Evolutionary conservation across 92 coral and sea anemone species (phyloP).

Genomic region (Zoanthus sansibaricus): DNA sequence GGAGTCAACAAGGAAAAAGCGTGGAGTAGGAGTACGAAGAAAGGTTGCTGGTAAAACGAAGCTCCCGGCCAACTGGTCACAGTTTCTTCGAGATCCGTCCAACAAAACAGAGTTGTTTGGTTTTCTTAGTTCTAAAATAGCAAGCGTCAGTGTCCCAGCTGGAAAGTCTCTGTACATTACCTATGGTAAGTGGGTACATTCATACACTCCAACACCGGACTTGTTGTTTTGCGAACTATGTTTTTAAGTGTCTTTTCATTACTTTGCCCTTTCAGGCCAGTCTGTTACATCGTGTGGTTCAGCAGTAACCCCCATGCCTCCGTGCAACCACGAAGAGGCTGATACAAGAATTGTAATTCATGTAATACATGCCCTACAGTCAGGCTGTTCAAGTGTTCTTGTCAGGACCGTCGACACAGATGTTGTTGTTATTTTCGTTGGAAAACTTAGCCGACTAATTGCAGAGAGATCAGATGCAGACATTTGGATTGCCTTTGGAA

Average conservation of each 20-base stretch:
- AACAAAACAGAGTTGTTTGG: constrained; percentile 55
- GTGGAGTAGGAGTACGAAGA: no score
- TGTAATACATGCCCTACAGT: not conserved
- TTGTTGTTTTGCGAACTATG: not conserved
- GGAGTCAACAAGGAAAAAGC: no score
- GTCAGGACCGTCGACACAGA: not conserved
- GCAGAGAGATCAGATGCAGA: no score
- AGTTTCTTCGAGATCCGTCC: constrained; percentile 38
- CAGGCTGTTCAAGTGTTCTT: not conserved
- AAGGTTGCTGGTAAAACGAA: no score
- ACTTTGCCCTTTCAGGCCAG: constrained; percentile 46
- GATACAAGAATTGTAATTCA: constrained; percentile 55
- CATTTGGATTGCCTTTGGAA: no score
- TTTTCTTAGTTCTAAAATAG: constrained; percentile 43
- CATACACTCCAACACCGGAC: not conserved
- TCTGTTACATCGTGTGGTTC: constrained; percentile 44
- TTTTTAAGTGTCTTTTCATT: not conserved
- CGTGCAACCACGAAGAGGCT: constrained; percentile 57
- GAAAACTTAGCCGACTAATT: no score
- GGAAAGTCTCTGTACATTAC: constrained; percentile 37
- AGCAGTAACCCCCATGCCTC: constrained; percentile 52
- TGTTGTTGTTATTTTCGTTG: not conserved
- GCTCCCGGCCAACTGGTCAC: not conserved
- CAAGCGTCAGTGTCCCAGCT: constrained; percentile 36
- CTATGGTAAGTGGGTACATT: constrained; percentile 38